These are phyloP conservation scores for Latheticus oryzae DNA, from an alignment of 2,888 invertebrate genomes.

Conservation along the genomic window DNA sequence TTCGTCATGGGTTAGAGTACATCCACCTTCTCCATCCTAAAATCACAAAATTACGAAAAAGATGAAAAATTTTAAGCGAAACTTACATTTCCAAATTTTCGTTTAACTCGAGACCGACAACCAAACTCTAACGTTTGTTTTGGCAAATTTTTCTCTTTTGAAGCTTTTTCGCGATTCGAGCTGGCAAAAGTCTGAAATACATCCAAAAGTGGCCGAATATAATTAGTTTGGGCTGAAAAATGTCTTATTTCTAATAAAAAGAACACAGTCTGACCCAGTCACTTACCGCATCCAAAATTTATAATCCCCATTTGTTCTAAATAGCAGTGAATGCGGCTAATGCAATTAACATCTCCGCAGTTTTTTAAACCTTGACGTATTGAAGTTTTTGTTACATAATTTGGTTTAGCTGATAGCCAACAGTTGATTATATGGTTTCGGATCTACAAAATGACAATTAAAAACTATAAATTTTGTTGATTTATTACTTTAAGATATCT, in stretches of 20 bases:
- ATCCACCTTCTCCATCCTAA: constrained; percentile 73
- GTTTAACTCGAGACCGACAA: constrained; percentile 66
- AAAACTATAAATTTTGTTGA: neutral
- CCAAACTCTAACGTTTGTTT: constrained; percentile 42
- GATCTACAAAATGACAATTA: constrained; percentile 60
- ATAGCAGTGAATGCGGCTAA: constrained; percentile 71
- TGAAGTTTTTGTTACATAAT: constrained; percentile 71
- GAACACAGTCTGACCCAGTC: no score
- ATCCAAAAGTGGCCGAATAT: constrained; percentile 60
- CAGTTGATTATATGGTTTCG: constrained; percentile 70
- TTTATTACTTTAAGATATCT: constrained; percentile 70
- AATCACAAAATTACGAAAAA: constrained; percentile 34
- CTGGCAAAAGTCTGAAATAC: constrained; percentile 31
- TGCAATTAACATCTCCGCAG: constrained; percentile 73
- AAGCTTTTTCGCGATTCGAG: constrained; percentile 20
- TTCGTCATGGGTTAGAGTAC: constrained; percentile 74
- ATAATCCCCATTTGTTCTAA: constrained; percentile 74
- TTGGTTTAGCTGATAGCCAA: constrained; percentile 69
- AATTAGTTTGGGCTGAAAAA: constrained; percentile 49
- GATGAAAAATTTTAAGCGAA: constrained; percentile 31
- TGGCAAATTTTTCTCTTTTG: constrained; percentile 29
- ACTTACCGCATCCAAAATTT: constrained; percentile 72
- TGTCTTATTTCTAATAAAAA: constrained; percentile 20
- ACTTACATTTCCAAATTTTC: constrained; percentile 69
- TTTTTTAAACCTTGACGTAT: constrained; percentile 70